A percentile compares a stretch with the other conserved stretches of the same genome.
Evolutionary conservation across 92 coral and sea anemone genomes (phyloP).

Genomic region (Actinostola sp.): DNA sequence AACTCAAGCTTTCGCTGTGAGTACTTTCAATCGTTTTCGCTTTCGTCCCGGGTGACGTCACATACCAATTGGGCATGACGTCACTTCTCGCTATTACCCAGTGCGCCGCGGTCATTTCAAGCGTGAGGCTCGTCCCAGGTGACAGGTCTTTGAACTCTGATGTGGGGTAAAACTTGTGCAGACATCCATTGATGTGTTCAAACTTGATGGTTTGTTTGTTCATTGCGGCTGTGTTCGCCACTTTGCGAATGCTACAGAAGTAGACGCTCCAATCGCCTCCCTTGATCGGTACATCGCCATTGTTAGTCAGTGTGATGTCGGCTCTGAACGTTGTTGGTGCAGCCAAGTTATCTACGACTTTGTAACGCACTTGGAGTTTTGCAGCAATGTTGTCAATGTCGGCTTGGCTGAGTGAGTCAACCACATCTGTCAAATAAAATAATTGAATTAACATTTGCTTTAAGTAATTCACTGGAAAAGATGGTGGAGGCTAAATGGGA

Average conservation of each 20-base stretch:
- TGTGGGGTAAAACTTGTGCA: constrained; percentile 67
- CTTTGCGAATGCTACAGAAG: constrained; percentile 76
- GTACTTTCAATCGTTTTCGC: constrained; percentile 60
- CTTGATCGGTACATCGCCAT: constrained; percentile 51
- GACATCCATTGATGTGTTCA: constrained; percentile 72
- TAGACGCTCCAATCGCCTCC: constrained; percentile 81
- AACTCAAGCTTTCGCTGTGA: constrained; percentile 52
- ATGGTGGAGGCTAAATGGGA: too few relatives aligned
- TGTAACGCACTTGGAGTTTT: constrained; percentile 72
- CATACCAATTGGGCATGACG: constrained; percentile 84
- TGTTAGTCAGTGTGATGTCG: constrained; percentile 66
- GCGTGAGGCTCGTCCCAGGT: constrained; percentile 30
- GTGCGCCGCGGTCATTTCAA: constrained; percentile 49
- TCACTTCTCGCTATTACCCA: constrained; percentile 80
- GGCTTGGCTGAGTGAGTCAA: constrained; percentile 33
- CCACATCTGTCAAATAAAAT: constrained; percentile 8
- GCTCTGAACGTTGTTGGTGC: constrained; percentile 6
- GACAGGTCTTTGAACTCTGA: constrained; percentile 52
- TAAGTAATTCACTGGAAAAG: too few relatives aligned
- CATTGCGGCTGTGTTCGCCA: constrained; percentile 51
- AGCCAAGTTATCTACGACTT: constrained; percentile 71
- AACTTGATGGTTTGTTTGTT: constrained; percentile 58
- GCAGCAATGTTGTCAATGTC: constrained; percentile 77
- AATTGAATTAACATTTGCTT: too few relatives aligned
- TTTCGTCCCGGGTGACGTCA: constrained; percentile 51